Conservation (phyloP, 2,888 invertebrate genomes). For the Drymonia ruficornis region DNA sequence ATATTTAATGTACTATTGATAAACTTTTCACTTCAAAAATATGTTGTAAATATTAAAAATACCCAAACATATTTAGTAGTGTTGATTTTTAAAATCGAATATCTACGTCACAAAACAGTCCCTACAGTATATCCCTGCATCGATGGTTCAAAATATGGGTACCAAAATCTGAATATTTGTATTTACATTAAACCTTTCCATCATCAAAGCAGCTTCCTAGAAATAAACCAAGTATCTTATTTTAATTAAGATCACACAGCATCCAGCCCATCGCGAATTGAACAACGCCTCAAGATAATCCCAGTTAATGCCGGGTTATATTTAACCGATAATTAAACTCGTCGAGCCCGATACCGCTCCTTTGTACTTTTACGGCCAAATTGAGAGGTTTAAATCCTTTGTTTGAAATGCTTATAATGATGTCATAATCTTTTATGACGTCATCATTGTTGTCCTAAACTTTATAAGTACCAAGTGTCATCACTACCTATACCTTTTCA, state of each 20-base stretch:
- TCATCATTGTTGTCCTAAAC: not conserved
- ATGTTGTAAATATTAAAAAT: no score
- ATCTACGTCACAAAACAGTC: no score
- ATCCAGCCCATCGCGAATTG: not conserved
- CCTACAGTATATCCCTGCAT: no score
- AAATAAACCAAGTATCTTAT: not conserved
- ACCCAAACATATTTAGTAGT: no score
- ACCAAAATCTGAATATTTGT: no score
- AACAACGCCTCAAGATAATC: conserved; percentile 5
- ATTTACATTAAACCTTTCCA: not conserved
- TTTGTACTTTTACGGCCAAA: conserved; percentile 4
- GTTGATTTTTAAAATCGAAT: no score
- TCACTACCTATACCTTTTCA: no score
- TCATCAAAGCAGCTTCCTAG: not conserved
- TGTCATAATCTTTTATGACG: not conserved
- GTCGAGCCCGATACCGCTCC: conserved; percentile 2
- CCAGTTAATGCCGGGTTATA: conserved; percentile 5
- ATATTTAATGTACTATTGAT: no score
- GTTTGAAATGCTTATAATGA: not conserved
- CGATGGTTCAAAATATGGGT: no score
- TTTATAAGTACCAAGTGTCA: no score
- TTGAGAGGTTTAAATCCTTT: conserved; percentile 4
- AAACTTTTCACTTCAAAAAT: no score
- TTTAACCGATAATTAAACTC: conserved; percentile 8
- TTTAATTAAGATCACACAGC: conserved; percentile 5